Conservation (phyloP, 2,113 vertebrate species). For the Nannobrachium achirus region DNA sequence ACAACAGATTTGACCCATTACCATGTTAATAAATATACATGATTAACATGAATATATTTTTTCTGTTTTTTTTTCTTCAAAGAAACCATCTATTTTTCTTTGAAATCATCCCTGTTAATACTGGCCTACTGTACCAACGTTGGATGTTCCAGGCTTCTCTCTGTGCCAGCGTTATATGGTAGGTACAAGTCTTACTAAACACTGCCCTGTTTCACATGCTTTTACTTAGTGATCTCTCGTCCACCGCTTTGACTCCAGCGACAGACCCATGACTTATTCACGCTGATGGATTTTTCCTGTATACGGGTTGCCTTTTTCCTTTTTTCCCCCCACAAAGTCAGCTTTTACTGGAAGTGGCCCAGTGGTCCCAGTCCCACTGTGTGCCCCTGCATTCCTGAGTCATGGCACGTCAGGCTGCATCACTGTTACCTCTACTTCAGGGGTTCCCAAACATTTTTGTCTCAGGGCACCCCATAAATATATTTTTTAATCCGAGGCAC, state of each 20-base stretch:
- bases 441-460: too few relatives aligned
- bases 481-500: too few relatives aligned
- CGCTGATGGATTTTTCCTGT: conserved; percentile 83
- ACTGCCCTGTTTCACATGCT: conserved; percentile 68
- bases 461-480: too few relatives aligned
- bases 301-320: conserved; percentile 47
- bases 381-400: conserved; percentile 37
- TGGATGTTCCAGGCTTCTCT: not conserved
- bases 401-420: conserved; percentile 9
- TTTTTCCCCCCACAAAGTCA: conserved; percentile 49
- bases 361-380: conserved; percentile 13
- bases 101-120: too few relatives aligned
- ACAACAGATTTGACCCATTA: too few relatives aligned
- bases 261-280: conserved; percentile 79
- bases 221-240: conserved; percentile 59
- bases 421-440: conserved; percentile 26
- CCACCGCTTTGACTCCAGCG: conserved; percentile 59
- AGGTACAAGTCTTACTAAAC: conserved; percentile 57
- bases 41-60: too few relatives aligned
- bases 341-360: conserved; percentile 42
- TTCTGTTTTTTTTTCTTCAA: too few relatives aligned
- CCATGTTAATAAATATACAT: too few relatives aligned
- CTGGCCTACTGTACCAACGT: not conserved
- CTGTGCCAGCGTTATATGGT: conserved; percentile 17
- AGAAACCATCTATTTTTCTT: not conserved